A percentile compares a stretch with the other conserved stretches of the same genome.
Conservation (phyloP, 2,888 invertebrate genomes). For the Nephrocerus scutellatus region DNA sequence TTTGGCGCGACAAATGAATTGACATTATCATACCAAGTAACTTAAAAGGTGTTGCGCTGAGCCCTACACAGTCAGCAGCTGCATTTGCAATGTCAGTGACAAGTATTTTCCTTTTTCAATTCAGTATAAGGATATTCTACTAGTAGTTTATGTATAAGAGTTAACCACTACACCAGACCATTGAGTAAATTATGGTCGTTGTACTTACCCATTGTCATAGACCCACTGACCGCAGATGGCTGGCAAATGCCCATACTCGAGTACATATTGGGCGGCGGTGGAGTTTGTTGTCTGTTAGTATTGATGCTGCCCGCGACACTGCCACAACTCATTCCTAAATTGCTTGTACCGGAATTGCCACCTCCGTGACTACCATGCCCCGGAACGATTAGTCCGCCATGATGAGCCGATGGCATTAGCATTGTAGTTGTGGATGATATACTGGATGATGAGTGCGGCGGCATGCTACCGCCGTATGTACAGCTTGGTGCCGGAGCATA, state of each 20-base stretch:
- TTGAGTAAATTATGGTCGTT: no score
- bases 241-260: constrained; percentile 34
- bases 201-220: constrained; percentile 39
- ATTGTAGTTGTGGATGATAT: constrained; percentile 35
- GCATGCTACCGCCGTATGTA: constrained; percentile 38
- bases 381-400: constrained; percentile 30
- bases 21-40: no score
- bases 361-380: constrained; percentile 22
- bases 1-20: no score
- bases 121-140: no score
- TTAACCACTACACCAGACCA: no score
- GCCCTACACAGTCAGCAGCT: no score
- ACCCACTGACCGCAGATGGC: constrained; percentile 34
- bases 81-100: no score
- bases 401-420: constrained; percentile 38
- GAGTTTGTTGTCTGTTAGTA: constrained; percentile 31
- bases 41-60: no score
- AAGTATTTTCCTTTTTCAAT: no score
- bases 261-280: constrained; percentile 36
- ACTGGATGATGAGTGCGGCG: constrained; percentile 31
- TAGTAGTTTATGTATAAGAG: no score
- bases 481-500: constrained; percentile 43
- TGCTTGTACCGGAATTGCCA: constrained; percentile 15
- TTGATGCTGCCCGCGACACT: constrained; percentile 17
- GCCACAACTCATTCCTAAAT: constrained; percentile 15